phyloP scores from a whole-genome alignment of 2,888 invertebrate species.

The Archips crataeganus region DNA sequence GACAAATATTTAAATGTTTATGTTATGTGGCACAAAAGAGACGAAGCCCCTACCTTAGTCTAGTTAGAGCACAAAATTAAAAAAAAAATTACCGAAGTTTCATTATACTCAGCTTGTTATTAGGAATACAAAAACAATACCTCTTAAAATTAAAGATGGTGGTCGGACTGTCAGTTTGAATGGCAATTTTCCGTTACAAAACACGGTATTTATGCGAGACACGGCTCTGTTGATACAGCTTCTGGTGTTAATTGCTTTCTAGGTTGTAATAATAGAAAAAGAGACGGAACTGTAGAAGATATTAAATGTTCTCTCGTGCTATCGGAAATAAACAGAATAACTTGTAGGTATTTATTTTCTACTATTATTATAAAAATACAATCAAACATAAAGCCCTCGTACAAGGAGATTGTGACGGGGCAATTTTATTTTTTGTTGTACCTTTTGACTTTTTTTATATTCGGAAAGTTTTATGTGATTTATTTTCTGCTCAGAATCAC shows the following conservation, averaged over 20 bases:
- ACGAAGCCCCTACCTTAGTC: not conserved
- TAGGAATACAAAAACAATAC: not conserved
- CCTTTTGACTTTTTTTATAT: too few species aligned
- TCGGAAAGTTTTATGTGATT: too few species aligned
- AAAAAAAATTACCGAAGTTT: not conserved
- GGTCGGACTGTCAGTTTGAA: not conserved
- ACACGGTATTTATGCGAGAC: slow-evolving; percentile 6
- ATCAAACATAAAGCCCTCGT: too few species aligned
- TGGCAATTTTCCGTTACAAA: not conserved
- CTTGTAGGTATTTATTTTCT: too few species aligned
- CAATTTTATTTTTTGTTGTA: too few species aligned
- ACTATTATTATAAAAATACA: too few species aligned
- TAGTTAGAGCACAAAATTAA: not conserved
- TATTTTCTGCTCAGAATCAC: too few species aligned
- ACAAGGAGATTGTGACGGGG: too few species aligned
- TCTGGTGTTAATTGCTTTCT: slow-evolving; percentile 10
- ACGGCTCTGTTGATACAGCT: slow-evolving; percentile 10
- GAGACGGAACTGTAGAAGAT: not conserved
- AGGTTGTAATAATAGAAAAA: slow-evolving; percentile 17
- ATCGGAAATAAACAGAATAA: not conserved
- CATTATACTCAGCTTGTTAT: not conserved
- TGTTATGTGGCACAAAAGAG: not conserved
- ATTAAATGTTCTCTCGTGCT: not conserved
- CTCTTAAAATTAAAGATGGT: not conserved
- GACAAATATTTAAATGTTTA: not conserved